These are phyloP conservation scores for Harpalus rubripes DNA, from an alignment of 2,888 invertebrate genomes.

Conservation along the genomic window DNA sequence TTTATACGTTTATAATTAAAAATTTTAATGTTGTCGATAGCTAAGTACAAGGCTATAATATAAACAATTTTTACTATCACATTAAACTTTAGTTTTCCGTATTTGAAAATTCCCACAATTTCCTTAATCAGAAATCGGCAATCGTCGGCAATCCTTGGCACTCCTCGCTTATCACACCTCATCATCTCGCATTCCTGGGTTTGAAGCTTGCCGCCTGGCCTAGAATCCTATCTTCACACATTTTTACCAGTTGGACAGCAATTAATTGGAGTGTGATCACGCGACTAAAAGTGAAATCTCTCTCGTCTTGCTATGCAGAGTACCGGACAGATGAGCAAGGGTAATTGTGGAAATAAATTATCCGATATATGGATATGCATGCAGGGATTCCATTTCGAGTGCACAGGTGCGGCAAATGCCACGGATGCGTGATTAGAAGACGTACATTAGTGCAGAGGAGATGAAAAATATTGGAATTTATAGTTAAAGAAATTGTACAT, in stretches of 20 bases:
- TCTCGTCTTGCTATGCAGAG: not conserved
- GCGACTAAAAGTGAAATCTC: slow-evolving; percentile 39
- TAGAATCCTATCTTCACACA: slow-evolving; percentile 41
- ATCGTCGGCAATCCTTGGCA: slow-evolving; percentile 34
- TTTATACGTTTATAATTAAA: no score
- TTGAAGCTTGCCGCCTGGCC: slow-evolving; percentile 23
- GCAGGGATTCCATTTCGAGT: slow-evolving; percentile 32
- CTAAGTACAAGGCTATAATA: no score
- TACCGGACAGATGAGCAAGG: slow-evolving; percentile 16
- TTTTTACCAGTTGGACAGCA: slow-evolving; percentile 13
- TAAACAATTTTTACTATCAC: not conserved
- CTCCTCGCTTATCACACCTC: slow-evolving; percentile 36
- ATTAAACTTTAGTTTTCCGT: not conserved
- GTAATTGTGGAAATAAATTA: slow-evolving; percentile 46
- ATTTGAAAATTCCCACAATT: not conserved
- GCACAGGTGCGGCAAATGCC: slow-evolving; percentile 40
- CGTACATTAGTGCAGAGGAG: not conserved
- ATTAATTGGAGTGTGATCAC: slow-evolving; percentile 31
- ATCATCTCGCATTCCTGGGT: slow-evolving; percentile 15
- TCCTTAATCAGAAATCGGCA: slow-evolving; percentile 34
- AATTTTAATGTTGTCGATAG: no score
- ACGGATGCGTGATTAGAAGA: slow-evolving; percentile 3
- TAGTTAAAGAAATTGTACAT: not conserved
- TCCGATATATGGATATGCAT: slow-evolving; percentile 26
- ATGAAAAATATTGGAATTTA: not conserved